Evolutionary conservation across 2,888 invertebrate genomes (phyloP).

Genomic region (Campoplex nolae): DNA sequence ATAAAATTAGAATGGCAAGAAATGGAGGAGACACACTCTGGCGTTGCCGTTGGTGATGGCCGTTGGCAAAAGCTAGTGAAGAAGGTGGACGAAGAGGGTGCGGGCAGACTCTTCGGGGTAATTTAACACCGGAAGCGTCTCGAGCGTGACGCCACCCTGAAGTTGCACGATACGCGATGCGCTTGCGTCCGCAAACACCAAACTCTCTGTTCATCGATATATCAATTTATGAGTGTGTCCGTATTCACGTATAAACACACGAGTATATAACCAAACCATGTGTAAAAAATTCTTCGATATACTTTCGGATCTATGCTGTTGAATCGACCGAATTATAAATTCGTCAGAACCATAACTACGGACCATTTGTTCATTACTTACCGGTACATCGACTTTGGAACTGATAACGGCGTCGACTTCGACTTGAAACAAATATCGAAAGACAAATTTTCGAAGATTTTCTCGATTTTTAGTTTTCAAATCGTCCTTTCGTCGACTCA

Average conservation of each 20-base stretch:
- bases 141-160: conserved; percentile 85
- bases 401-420: too few species aligned
- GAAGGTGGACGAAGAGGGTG: conserved; percentile 66
- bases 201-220: conserved; percentile 45
- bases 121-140: conserved; percentile 85
- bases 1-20: conserved; percentile 38
- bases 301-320: neutral
- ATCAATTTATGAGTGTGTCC: conserved; percentile 12
- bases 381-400: neutral
- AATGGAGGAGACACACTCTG: conserved; percentile 66
- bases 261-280: neutral
- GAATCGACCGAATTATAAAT: neutral
- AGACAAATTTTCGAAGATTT: too few species aligned
- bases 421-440: too few species aligned
- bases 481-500: too few species aligned
- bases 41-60: conserved; percentile 57
- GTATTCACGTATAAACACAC: neutral
- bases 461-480: too few species aligned
- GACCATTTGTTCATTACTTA: neutral
- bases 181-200: conserved; percentile 55
- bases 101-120: conserved; percentile 77
- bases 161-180: conserved; percentile 82
- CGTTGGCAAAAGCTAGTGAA: conserved; percentile 46
- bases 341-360: neutral
- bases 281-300: neutral